Conservation (phyloP, 2,888 invertebrate genomes). For the Cantharis lateralis region DNA sequence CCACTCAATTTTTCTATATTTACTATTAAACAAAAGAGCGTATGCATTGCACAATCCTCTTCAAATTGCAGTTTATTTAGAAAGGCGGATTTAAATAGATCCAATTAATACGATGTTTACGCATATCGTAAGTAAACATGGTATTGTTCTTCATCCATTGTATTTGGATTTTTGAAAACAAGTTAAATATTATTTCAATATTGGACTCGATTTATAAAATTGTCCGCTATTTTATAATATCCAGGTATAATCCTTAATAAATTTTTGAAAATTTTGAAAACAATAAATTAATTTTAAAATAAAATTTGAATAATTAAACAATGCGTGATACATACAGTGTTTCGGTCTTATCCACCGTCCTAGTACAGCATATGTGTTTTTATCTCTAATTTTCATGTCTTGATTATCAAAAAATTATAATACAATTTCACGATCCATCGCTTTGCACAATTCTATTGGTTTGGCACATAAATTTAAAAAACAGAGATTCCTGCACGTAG, state of each 20-base stretch:
- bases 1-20: slow-evolving; percentile 15
- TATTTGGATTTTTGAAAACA: neutral
- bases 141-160: neutral
- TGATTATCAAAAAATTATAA: too few species aligned
- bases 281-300: too few species aligned
- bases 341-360: too few species aligned
- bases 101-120: slow-evolving; percentile 32
- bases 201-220: neutral
- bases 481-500: too few species aligned
- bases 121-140: slow-evolving; percentile 24
- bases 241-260: neutral
- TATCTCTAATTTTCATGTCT: too few species aligned
- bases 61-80: slow-evolving; percentile 27
- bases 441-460: too few species aligned
- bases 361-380: too few species aligned
- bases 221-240: neutral
- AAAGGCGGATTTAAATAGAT: slow-evolving; percentile 33
- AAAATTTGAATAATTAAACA: too few species aligned
- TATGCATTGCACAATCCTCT: slow-evolving; percentile 26
- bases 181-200: neutral
- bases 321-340: too few species aligned
- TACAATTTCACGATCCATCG: too few species aligned
- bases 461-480: too few species aligned
- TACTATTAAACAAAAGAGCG: slow-evolving; percentile 31
- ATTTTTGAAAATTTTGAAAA: too few species aligned